Evolutionary conservation across 2,797 vertebrate species (phyloP), one percentile per base, ranked within the genome.

Genomic region (Chelidonichthys spinosus): DNA sequence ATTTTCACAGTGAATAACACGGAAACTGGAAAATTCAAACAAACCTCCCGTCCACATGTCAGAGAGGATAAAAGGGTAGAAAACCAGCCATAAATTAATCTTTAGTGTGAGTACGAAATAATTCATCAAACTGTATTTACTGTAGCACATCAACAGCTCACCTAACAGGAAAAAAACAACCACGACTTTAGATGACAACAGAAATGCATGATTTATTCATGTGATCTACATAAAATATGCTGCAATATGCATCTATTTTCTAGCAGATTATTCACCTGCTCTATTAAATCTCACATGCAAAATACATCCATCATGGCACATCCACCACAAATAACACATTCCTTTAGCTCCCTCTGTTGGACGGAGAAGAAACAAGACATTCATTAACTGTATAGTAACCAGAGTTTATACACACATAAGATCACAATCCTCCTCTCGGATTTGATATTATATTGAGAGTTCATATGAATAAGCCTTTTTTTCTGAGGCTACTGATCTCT

Each of bases 301-400:
- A 40, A 40, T n/a, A 1, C 32, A 61, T 55, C 4, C 44, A 0
- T 44, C 18, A 5, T 6, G 4, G 8, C 7, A 13, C 11, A 39
- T 39, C 15, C 6, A 32, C 13, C 35, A 35, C 32, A 62, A 9
- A 33, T n/a, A 60, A 47, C n/a, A 49, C 17, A 36, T 52, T 49
- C 58, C 46, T 74, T 56, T 69, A 63, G 73, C 85, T 18, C 86
- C 86, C 88, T 83, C 87, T 90, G 44, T 47, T 84, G 87, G 81
- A 61, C 32, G 15, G 8, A 42, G 32, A 43, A 32, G 43, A 15
- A 17, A 56, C 18, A 36, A 63, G 55, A 36, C 13, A 47, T 9
- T 9, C 1, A n/a, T 54, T 7, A 7, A 39, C 18, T 43, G 32
- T 4, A 17, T 35, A 33, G 13, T 11, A 36, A 44, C 52, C 43